A percentile compares a stretch with the other conserved stretches of the same genome.
These are phyloP conservation scores for Gila orcuttii DNA, from an alignment of 2,113 vertebrate genomes.

Conservation along the genomic window DNA sequence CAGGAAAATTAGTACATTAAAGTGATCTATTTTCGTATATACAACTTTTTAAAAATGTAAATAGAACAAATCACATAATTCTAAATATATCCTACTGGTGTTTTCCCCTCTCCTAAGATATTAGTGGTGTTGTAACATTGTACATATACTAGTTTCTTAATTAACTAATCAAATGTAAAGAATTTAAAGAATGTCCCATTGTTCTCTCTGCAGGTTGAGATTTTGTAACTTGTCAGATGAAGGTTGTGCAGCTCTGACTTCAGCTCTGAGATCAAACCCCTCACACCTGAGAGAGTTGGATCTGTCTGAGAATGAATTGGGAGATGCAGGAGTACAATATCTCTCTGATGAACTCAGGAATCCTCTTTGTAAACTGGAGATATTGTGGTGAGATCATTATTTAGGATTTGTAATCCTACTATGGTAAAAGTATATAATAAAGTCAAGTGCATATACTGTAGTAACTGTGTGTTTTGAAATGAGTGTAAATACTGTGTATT, in stretches of 20 bases:
- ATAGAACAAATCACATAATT: too few species aligned
- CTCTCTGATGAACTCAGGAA: background rate
- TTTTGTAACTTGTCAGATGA: constrained; percentile 2
- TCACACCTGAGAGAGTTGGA: constrained; percentile 10
- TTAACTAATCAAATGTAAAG: background rate
- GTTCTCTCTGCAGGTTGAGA: constrained; percentile 4
- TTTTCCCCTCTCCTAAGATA: too few species aligned
- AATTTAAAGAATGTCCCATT: background rate
- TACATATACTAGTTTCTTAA: background rate
- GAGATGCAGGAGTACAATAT: background rate
- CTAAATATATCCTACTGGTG: background rate
- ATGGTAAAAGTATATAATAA: background rate
- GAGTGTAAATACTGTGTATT: background rate
- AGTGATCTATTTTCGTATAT: too few species aligned
- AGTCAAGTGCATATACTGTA: background rate
- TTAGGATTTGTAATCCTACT: background rate
- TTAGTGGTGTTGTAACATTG: background rate
- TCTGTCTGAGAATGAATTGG: constrained; percentile 9
- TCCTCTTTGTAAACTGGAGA: background rate
- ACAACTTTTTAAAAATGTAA: too few species aligned
- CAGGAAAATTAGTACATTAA: background rate
- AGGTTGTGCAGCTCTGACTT: constrained; percentile 6
- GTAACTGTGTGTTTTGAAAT: background rate
- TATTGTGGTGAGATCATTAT: background rate
- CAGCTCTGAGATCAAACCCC: constrained; percentile 2